These are phyloP conservation scores for Orthonevra nobilis DNA, from an alignment of 2,888 invertebrate species.

Conservation along the genomic window DNA sequence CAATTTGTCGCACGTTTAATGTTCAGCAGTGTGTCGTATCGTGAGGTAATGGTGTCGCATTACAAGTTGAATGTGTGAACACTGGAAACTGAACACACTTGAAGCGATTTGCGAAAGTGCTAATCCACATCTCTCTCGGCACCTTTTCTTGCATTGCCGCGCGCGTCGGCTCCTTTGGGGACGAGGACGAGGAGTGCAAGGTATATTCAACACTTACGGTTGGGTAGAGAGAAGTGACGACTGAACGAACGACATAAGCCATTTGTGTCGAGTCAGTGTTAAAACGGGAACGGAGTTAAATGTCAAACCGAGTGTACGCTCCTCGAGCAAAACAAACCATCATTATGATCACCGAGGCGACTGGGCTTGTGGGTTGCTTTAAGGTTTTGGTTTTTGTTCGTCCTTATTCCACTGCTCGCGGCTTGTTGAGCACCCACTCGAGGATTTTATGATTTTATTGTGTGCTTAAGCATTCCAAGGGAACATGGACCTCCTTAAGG, in stretches of 20 bases:
- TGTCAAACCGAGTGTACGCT: constrained; percentile 62
- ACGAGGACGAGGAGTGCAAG: too few relatives aligned
- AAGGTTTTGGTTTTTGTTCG: too few relatives aligned
- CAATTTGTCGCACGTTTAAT: constrained; percentile 9
- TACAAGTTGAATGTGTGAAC: constrained; percentile 65
- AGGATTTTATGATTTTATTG: constrained; percentile 68
- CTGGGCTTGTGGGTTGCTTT: constrained; percentile 29
- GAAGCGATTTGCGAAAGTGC: constrained; percentile 68
- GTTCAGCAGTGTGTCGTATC: constrained; percentile 5
- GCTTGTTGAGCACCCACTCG: constrained; percentile 69
- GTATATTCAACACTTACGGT: constrained; percentile 30
- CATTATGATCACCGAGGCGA: constrained; percentile 56
- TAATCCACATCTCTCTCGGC: constrained; percentile 67
- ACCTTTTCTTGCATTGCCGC: constrained; percentile 44
- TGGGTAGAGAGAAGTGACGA: not conserved
- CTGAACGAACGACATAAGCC: constrained; percentile 51
- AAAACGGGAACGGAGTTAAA: constrained; percentile 67
- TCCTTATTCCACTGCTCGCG: constrained; percentile 54
- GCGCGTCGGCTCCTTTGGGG: not conserved
- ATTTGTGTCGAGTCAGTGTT: constrained; percentile 66
- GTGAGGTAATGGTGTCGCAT: constrained; percentile 57
- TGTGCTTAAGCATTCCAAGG: not conserved
- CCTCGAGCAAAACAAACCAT: constrained; percentile 54
- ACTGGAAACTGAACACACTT: too few relatives aligned
- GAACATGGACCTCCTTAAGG: constrained; percentile 34